phyloP scores from a whole-genome alignment of 2,888 invertebrate species.

The Stictocephala bisonia region DNA sequence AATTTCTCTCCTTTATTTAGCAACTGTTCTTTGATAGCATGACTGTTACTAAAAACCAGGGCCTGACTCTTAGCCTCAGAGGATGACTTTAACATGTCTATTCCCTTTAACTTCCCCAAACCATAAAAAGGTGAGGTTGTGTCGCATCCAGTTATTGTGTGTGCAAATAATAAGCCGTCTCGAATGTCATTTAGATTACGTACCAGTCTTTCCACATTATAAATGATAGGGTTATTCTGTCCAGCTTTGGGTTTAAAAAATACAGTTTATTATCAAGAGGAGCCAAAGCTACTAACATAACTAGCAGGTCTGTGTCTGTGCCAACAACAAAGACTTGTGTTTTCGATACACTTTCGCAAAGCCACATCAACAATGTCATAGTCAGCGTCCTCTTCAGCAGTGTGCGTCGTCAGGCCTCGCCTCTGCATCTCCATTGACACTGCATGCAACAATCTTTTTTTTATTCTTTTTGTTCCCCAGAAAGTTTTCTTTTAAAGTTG shows the following conservation, averaged over 20 bases:
- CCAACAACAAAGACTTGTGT: neutral
- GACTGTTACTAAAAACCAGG: neutral
- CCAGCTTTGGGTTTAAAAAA: neutral
- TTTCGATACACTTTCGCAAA: neutral
- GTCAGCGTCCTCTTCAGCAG: slow-evolving; percentile 3
- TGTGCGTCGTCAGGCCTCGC: neutral
- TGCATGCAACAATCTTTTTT: neutral
- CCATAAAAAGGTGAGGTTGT: neutral
- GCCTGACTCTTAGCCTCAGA: neutral
- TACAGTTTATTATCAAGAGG: neutral
- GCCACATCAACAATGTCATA: neutral
- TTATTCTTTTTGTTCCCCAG: neutral
- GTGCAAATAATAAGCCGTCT: no score
- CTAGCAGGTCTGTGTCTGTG: neutral
- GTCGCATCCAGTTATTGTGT: neutral
- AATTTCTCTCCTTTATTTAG: neutral
- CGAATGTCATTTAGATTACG: neutral
- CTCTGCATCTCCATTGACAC: neutral
- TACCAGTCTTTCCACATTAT: neutral
- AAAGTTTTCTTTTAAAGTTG: neutral
- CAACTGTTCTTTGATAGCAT: neutral
- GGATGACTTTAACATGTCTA: neutral
- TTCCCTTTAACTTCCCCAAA: slow-evolving; percentile 8
- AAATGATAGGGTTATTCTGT: neutral
- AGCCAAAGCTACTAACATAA: slow-evolving; percentile 5